Conservation (phyloP, 2,888 invertebrate species). For the Octonoba sinensis region DNA sequence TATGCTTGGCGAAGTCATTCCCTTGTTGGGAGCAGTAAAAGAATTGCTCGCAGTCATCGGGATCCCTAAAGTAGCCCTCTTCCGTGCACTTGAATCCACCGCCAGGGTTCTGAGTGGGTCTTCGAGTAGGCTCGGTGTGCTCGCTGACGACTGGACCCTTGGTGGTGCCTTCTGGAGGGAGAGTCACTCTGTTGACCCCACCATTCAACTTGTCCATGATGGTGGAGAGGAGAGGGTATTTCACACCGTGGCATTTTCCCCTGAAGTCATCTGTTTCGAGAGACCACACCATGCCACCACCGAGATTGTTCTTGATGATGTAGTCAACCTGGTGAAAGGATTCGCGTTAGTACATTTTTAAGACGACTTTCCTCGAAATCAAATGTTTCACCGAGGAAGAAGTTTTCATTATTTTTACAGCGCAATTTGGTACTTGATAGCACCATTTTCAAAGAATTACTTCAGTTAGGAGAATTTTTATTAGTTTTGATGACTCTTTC, state of each 20-base stretch:
- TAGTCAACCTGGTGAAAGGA: slow-evolving; percentile 79
- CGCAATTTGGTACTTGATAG: too few relatives aligned
- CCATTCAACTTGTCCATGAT: slow-evolving; percentile 50
- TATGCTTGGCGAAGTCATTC: slow-evolving; percentile 54
- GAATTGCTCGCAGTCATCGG: slow-evolving; percentile 66
- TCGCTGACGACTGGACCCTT: background rate
- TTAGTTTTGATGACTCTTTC: too few relatives aligned
- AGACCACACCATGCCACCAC: slow-evolving; percentile 96
- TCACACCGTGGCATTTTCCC: slow-evolving; percentile 84
- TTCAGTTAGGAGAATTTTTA: too few relatives aligned
- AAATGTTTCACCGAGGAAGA: too few relatives aligned
- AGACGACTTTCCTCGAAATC: too few relatives aligned
- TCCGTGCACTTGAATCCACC: slow-evolving; percentile 26
- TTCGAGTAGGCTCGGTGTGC: background rate
- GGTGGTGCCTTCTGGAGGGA: background rate
- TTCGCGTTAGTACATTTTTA: background rate
- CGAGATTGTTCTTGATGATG: slow-evolving; percentile 87
- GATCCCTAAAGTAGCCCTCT: slow-evolving; percentile 50
- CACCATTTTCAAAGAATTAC: too few relatives aligned
- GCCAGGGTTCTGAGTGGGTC: slow-evolving; percentile 12
- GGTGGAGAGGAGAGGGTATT: slow-evolving; percentile 79
- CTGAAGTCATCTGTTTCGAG: slow-evolving; percentile 95
- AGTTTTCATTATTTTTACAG: too few relatives aligned
- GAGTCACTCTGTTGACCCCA: background rate
- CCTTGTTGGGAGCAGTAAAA: slow-evolving; percentile 62